Evolutionary conservation across 1,140 invertebrate species (phyloP), one percentile per base, ranked within the genome.

Genomic region (Drosophila nigrodunni): DNA sequence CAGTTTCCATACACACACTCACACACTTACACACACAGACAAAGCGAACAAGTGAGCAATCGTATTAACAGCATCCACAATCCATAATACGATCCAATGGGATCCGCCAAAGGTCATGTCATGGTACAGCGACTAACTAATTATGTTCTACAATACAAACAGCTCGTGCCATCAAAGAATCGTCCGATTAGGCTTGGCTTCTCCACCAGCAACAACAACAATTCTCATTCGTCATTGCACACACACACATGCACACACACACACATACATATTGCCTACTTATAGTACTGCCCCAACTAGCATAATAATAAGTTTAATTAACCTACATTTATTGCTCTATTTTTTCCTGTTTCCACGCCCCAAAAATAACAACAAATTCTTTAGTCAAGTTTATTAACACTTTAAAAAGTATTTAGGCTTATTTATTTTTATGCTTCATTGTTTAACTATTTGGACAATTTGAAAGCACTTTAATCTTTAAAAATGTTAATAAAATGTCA

Each of bases 41-140:
- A 30, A 30, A 30, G 25, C 6, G 10, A 46, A 5, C 44, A 37
- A 30, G 49, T n/a, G 49, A 50, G 50, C 50, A 54, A 50, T 50
- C 44, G 15, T 30, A 70, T 30, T 72, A 49, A 9, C 18, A 50
- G 11, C 41, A 43, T 43, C n/a, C 37, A 59, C 18, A 13, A 13
- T 69, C n/a, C 39, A 30, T 30, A 50, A 60, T 76, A 47, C 39
- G 43, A 71, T 71, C 60, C 54, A 60, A 70, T 62, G 41, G 59
- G 64, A 61, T 61, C 60, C 37, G 61, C 8, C 77, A 87, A 80
- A 87, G 83, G 83, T 87, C 83, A 88, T 80, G 83, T 83, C 83
- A 87, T 83, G 83, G 80, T 83, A 88, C 62, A 87, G 64, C 85
- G 77, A 83, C 82, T 70, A 87, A 83, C 83, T 87, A 88, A 87